Conservation (phyloP, 35 echinoderm and acorn worm genomes). For the Strongylocentrotus purpuratus region DNA sequence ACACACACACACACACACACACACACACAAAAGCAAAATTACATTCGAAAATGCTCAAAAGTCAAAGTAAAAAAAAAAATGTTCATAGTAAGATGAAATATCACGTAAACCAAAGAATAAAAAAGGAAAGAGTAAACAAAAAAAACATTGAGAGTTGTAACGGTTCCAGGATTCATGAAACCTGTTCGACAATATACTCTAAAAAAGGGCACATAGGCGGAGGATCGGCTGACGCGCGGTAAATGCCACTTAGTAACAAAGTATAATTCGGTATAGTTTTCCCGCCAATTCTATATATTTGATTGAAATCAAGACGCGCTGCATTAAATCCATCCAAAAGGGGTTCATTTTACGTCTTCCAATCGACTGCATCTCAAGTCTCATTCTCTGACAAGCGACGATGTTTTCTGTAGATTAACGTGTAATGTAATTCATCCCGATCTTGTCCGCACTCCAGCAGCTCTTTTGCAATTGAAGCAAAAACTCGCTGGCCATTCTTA, state of each 20-base stretch:
- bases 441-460: not conserved
- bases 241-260: slow-evolving; percentile 12
- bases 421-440: slow-evolving; percentile 43
- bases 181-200: not conserved
- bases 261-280: slow-evolving; percentile 19
- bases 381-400: not conserved
- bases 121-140: not conserved
- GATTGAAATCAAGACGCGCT: not conserved
- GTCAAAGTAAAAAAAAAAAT: no score
- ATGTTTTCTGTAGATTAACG: slow-evolving; percentile 23
- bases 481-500: not conserved
- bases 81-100: no score
- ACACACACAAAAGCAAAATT: no score
- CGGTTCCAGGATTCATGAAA: not conserved
- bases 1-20: no score
- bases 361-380: not conserved
- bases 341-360: not conserved
- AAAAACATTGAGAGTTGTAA: not conserved
- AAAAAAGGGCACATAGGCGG: not conserved
- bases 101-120: no score
- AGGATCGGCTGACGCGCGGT: not conserved
- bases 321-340: not conserved
- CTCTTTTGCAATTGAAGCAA: not conserved
- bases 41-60: no score
- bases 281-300: slow-evolving; percentile 17